These are phyloP conservation scores for Folsomia manolachei DNA, from an alignment of 2,888 invertebrate genomes.

Conservation along the genomic window DNA sequence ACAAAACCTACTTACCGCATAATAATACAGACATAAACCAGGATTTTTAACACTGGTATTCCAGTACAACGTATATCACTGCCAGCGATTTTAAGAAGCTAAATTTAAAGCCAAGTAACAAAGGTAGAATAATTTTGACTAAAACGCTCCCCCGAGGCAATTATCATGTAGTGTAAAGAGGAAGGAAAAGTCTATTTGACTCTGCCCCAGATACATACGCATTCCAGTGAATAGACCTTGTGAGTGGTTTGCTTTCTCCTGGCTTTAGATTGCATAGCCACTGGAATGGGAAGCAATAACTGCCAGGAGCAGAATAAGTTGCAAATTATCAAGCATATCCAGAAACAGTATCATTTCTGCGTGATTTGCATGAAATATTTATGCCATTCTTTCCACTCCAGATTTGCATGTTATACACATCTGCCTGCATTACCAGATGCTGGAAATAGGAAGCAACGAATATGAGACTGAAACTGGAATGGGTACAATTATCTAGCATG, in stretches of 20 bases:
- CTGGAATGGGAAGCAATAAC: slow-evolving; percentile 28
- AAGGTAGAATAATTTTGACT: slow-evolving; percentile 6
- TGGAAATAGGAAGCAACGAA: not conserved
- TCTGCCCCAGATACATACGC: slow-evolving; percentile 21
- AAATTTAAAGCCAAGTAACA: too few relatives aligned
- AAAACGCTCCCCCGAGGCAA: slow-evolving; percentile 34
- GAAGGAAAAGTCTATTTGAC: slow-evolving; percentile 8
- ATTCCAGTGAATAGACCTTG: not conserved
- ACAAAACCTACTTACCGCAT: too few relatives aligned
- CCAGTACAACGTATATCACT: too few relatives aligned
- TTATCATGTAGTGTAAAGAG: slow-evolving; percentile 19
- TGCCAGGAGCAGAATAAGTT: slow-evolving; percentile 29
- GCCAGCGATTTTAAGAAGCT: too few relatives aligned
- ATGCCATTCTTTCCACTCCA: not conserved
- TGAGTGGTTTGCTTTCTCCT: not conserved
- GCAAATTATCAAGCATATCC: slow-evolving; percentile 17
- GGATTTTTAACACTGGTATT: too few relatives aligned
- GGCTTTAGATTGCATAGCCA: not conserved
- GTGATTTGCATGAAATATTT: slow-evolving; percentile 7
- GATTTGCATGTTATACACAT: not conserved
- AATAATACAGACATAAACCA: too few relatives aligned
- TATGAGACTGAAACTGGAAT: too few relatives aligned
- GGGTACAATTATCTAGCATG: too few relatives aligned
- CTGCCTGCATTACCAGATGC: too few relatives aligned
- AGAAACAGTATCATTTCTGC: not conserved